Conservation (phyloP, 2,888 invertebrate genomes). For the Gortyna flavago region DNA sequence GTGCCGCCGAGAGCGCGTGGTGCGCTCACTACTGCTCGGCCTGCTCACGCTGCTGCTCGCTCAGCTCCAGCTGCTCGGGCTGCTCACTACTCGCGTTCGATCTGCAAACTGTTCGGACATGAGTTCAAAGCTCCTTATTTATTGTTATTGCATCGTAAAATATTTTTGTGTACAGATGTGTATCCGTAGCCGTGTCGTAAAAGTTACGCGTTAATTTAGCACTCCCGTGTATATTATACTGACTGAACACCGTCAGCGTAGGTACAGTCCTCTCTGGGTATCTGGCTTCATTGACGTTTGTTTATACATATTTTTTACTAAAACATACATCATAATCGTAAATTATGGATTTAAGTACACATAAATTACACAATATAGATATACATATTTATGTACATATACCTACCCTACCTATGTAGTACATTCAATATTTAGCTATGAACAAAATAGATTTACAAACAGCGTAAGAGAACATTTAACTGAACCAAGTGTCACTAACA, state of each 20-base stretch:
- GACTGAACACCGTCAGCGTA: conserved; percentile 18
- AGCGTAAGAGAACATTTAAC: not conserved
- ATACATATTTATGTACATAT: not conserved
- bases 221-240: conserved; percentile 38
- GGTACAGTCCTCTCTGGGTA: conserved; percentile 32
- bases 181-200: conserved; percentile 64
- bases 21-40: conserved; percentile 37
- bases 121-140: conserved; percentile 75
- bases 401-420: not conserved
- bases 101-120: conserved; percentile 64
- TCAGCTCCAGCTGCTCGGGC: conserved; percentile 21
- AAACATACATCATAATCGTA: conserved; percentile 34
- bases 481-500: not conserved
- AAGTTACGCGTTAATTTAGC: conserved; percentile 62
- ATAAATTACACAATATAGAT: not conserved
- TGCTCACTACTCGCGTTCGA: conserved; percentile 25
- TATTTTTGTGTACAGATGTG: conserved; percentile 59
- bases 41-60: conserved; percentile 39
- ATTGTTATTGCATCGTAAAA: conserved; percentile 76
- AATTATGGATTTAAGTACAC: conserved; percentile 14
- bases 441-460: not conserved
- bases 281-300: conserved; percentile 49
- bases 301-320: conserved; percentile 38
- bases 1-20: conserved; percentile 62
- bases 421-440: conserved; percentile 12